These are phyloP conservation scores for Mellivora capensis DNA, from an alignment of 2,113 vertebrate genomes.

Conservation along the genomic window DNA sequence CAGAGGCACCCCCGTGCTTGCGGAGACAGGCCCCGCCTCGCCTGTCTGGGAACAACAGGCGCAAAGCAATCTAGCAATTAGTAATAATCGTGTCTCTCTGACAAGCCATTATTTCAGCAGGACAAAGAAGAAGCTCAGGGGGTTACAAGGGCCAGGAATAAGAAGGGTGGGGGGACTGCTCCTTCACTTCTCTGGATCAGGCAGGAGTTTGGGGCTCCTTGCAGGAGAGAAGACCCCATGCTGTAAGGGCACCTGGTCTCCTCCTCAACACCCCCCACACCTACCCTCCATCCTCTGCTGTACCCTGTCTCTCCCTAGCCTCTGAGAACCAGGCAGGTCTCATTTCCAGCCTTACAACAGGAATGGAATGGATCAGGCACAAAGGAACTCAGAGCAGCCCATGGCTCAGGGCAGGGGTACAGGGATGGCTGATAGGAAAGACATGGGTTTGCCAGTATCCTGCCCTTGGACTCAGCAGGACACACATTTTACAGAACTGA, in stretches of 20 bases:
- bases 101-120: constrained; percentile 63
- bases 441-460: neutral
- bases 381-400: neutral
- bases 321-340: neutral
- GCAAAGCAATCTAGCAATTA: constrained; percentile 60
- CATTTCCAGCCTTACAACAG: neutral
- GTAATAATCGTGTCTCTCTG: constrained; percentile 34
- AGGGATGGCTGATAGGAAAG: neutral
- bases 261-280: neutral
- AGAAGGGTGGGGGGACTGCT: neutral
- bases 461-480: neutral
- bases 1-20: neutral
- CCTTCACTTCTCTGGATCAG: neutral
- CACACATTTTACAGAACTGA: neutral
- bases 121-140: constrained; percentile 7
- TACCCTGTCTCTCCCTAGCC: neutral
- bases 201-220: neutral
- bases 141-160: neutral
- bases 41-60: constrained; percentile 37
- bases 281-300: neutral
- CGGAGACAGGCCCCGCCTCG: neutral
- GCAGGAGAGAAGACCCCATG: neutral
- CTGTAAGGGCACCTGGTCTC: neutral
- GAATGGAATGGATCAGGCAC: neutral
- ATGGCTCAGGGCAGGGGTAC: neutral